phyloP scores from a whole-genome alignment of 2,113 vertebrate species.

The Equus przewalskii region DNA sequence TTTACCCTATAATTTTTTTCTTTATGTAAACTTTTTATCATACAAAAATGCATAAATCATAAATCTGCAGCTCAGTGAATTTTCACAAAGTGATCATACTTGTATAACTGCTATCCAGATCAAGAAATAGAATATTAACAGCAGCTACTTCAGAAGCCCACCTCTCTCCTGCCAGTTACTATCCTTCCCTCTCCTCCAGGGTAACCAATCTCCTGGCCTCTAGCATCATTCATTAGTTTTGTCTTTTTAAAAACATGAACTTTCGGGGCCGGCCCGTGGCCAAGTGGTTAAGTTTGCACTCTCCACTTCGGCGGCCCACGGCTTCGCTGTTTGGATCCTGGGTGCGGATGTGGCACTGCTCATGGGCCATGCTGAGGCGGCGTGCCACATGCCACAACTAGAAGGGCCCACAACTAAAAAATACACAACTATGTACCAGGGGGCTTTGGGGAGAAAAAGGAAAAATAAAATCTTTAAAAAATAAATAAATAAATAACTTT shows the following conservation, averaged over 20 bases:
- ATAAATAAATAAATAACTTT: neutral
- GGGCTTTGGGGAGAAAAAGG: too few species aligned
- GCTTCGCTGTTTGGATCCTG: too few species aligned
- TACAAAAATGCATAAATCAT: neutral
- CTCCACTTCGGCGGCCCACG: too few species aligned
- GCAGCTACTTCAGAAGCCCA: neutral
- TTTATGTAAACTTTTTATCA: neutral
- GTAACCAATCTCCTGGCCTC: neutral
- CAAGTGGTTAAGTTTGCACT: too few species aligned
- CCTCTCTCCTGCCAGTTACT: neutral
- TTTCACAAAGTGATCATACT: neutral
- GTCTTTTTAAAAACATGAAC: neutral
- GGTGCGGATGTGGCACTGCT: too few species aligned
- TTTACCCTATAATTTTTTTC: neutral
- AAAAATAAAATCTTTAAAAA: too few species aligned
- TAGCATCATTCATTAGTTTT: neutral
- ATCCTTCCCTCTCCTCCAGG: neutral
- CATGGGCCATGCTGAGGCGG: too few species aligned
- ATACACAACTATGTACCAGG: too few species aligned
- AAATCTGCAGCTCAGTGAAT: neutral
- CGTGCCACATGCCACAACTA: too few species aligned
- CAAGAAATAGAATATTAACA: slow-evolving; percentile 1
- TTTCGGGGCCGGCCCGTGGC: too few species aligned
- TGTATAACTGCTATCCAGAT: neutral
- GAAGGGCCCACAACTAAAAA: too few species aligned